Evolutionary conservation across 2,888 invertebrate species (phyloP).

Genomic region (Thereva nobilitata): DNA sequence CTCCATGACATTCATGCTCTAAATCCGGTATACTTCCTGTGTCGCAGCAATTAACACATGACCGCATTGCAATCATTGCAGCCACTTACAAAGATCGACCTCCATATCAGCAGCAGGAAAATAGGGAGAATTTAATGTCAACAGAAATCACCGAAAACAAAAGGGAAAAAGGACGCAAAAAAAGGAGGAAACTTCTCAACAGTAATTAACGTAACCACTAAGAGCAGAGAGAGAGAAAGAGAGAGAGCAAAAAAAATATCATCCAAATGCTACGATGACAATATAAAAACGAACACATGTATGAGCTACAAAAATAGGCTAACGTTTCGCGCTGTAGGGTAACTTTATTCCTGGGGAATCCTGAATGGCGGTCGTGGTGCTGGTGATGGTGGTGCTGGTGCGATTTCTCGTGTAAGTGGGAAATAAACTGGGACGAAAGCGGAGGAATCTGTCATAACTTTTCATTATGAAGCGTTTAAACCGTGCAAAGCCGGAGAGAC

Average conservation of each 20-base stretch:
- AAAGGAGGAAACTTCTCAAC: slow-evolving; percentile 10
- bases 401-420: not conserved
- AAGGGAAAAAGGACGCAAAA: slow-evolving; percentile 9
- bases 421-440: slow-evolving; percentile 16
- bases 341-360: not conserved
- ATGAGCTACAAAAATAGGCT: slow-evolving; percentile 11
- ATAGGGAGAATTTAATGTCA: no score
- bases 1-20: no score
- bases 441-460: slow-evolving; percentile 30
- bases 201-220: slow-evolving; percentile 25
- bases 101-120: no score
- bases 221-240: slow-evolving; percentile 9
- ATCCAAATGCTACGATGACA: no score
- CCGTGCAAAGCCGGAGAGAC: slow-evolving; percentile 15
- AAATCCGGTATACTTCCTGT: no score
- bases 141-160: not conserved
- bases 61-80: no score
- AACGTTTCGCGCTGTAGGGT: not conserved
- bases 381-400: not conserved
- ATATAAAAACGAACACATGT: not conserved
- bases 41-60: no score
- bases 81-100: no score
- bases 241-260: not conserved
- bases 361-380: not conserved
- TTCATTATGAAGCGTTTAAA: slow-evolving; percentile 30